Evolutionary conservation across 1,140 invertebrate genomes (phyloP), one percentile per base, ranked within the genome.

Genomic region (Linepithema humile): DNA sequence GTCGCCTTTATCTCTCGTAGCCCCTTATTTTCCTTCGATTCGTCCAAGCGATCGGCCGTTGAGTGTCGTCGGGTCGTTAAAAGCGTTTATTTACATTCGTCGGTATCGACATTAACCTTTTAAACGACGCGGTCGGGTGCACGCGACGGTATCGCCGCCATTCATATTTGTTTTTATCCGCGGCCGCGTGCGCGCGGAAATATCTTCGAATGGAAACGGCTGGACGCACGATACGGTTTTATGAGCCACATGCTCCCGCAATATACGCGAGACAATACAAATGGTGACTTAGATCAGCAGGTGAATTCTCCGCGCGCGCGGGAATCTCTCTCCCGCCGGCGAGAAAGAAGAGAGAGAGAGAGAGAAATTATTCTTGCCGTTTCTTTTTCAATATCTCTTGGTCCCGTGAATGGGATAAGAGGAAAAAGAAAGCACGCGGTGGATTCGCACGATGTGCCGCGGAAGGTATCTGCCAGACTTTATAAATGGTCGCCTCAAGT

Each of bases 121-220:
- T 80, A 80, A 80, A 80, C 75, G 75, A 70, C 48, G 75, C n/a
- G 35, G 75, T 78, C 60, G 62, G 15, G 12, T 55, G 62, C 20
- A 6, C 20, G 43, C 43, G 53, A 17, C 59, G 29, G 15, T 77
- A 55, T 80, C 67, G 83, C 73, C 45, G 75, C 74, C 59, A 59
- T 53, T 85, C 57, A 80, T 80, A 80, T 80, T 70, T 80, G 75
- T 80, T 80, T 80, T 80, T 80, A 80, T 80, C 74, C 70, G 70
- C 23, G 9, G 35, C 53, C 60, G 48, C 75, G 64, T 38, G 75
- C 64, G 75, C n/a, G 35, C 75, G 26, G 64, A 80, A 80, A 80
- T 80, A 80, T 80, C 75, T 70, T 80, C 32, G 64, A 80, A 69
- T 69, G 48, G 64, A 69, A 70, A 57, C 75, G 64, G 64, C 35